Base-by-base conservation (phyloP, 2,113 vertebrate genomes). In the Trogon melanurus region DNA sequence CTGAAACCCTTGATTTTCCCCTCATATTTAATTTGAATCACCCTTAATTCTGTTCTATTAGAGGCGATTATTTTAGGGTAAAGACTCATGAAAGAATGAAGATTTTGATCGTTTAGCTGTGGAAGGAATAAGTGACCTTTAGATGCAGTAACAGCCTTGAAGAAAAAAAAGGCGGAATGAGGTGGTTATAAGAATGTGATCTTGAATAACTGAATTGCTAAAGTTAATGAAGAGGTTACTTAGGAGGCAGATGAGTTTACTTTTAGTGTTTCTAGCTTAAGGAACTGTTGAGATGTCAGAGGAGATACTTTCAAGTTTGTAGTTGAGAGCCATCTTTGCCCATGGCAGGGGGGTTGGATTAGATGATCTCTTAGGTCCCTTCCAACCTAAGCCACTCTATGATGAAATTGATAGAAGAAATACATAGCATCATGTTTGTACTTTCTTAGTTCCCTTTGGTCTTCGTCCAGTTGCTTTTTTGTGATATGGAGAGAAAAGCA, bases 1-100 rank as follows among this genome's bases (percentile, higher is more conserved):
- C 47, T 88, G 82, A 79, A 89, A 64, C 57, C 53, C 38, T 93
- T 57, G 64, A 1, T 79, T 89, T 93, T 93, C 81, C 61, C 66
- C 85, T 93, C 74, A 64, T 74, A 36, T 79, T 93, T 80, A 57
- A 75, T 84, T 88, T 84, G 41, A 74, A 74, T 81, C 51, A 79
- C 18, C n/a, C 36, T 78, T 88, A 67, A 71, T 82, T 79, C 51
- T 57, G 8, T 53, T 22, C 19, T 82, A 6, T 60, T 79, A 44
- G 41, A 89, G 22, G 36, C 85, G 61, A 87, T 61, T 32, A 71
- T 20, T 41, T n/a, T 78, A 90, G 45, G 32, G 25, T 88, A 47
- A 85, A 75, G 61, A 69, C 85, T 72, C 19, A 9, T 48, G 16
- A 73, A 82, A 74, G 23, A 85, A 76, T 16, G 53, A 64, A 30